Evolutionary conservation across 1,140 invertebrate genomes (phyloP).

Genomic region (Megalopta genalis): DNA sequence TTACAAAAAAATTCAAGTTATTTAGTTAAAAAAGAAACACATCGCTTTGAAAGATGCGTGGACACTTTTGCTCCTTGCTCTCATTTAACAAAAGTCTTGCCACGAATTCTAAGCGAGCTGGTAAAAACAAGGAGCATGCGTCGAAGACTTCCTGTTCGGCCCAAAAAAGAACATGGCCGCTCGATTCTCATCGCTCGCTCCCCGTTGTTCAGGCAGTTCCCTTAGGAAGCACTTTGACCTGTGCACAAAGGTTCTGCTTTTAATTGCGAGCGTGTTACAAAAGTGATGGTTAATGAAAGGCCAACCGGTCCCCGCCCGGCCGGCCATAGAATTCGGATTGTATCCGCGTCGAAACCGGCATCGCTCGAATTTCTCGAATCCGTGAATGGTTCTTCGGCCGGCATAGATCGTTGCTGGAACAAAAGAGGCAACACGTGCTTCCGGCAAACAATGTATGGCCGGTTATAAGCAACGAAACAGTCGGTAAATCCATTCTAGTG

Average conservation of each 20-base stretch:
- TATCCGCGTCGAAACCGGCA: background rate
- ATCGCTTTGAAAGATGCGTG: too few species aligned
- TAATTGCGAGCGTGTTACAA: background rate
- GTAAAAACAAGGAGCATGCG: too few species aligned
- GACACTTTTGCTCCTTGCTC: too few species aligned
- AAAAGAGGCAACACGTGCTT: constrained; percentile 54
- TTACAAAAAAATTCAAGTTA: too few species aligned
- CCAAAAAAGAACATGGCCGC: too few species aligned
- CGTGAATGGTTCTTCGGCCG: constrained; percentile 45
- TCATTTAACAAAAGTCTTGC: too few species aligned
- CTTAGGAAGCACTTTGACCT: too few species aligned
- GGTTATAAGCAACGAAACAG: constrained; percentile 63
- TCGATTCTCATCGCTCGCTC: too few species aligned
- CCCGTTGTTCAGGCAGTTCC: too few species aligned
- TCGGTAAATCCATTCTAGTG: constrained; percentile 61
- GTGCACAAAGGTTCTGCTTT: background rate
- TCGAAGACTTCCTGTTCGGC: too few species aligned
- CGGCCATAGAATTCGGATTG: constrained; percentile 28
- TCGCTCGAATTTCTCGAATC: constrained; percentile 36
- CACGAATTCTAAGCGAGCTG: too few species aligned
- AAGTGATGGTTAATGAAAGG: constrained; percentile 3
- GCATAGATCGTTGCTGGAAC: constrained; percentile 45
- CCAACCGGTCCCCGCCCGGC: background rate
- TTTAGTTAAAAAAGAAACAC: too few species aligned
- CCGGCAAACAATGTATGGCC: constrained; percentile 53